Base-by-base conservation (phyloP, 2,113 vertebrate genomes). In the Pampusana beccarii region DNA sequence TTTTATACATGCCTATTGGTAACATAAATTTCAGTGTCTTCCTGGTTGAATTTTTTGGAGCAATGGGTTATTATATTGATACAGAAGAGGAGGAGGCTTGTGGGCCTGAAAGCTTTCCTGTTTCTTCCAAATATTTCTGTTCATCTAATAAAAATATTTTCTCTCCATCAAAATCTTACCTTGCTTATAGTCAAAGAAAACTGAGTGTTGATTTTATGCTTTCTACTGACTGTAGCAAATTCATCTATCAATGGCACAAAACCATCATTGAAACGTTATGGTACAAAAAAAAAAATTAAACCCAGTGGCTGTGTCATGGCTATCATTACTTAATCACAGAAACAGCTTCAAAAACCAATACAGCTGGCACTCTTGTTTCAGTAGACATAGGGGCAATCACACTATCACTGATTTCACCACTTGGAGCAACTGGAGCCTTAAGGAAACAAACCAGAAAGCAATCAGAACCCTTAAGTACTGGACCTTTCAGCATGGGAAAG, bases 111-210 rank as follows among this genome's bases (percentile, higher is more conserved):
- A 80, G 62, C 36, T 70, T 77, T 57, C 28, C 46, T 9, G 2
- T 77, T 90, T 80, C 29, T 86, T 60, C 26, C 48, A 90, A 33
- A 3, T 87, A 56, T 29, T 92, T 74, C 28, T 90, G 25, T 51
- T 89, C 6, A 64, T 64, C 18, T 51, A 86, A 82, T 72, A 69
- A 83, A 92, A 90, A 26, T 24, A 44, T 44, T 61, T 82, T 61
- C n/a, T 48, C 40, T 69, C 44, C 1, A 0, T 56, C 51, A 72
- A 82, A 75, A 44, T 54, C 62, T 71, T 50, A 79, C 31, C 29
- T 64, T 56, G 53, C 24, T 87, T 81, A 67, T 3, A 51, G 33
- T 54, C 29, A 67, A 79, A 48, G 31, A 46, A 69, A 77, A 51
- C 0, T 54, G 16, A 93, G 10, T 18, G 7, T 51, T 83, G 33